These are phyloP conservation scores for Miltochrista miniata DNA, from an alignment of 2,888 invertebrate species.

Conservation along the genomic window DNA sequence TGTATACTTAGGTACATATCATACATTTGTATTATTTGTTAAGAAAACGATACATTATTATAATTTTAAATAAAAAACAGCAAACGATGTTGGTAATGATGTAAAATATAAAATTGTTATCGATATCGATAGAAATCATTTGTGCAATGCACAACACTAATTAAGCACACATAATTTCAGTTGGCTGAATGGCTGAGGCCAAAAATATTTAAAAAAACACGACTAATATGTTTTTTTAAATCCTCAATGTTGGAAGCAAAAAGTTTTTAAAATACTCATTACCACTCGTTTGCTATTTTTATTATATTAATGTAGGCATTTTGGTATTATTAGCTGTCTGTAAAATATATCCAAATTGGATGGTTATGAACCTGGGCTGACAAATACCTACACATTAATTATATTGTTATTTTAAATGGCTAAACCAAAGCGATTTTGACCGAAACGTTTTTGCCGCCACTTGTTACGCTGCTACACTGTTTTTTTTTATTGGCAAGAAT, in stretches of 20 bases:
- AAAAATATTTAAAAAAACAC: too few relatives aligned
- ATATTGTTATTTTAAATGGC: slow-evolving; percentile 57
- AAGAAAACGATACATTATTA: slow-evolving; percentile 54
- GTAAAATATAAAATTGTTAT: slow-evolving; percentile 1
- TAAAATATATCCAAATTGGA: slow-evolving; percentile 52
- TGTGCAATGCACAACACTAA: background rate
- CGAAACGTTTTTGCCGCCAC: slow-evolving; percentile 69
- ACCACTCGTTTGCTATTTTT: slow-evolving; percentile 29
- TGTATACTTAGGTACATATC: slow-evolving; percentile 83
- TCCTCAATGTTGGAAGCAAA: background rate
- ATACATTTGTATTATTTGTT: slow-evolving; percentile 72
- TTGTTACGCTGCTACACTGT: slow-evolving; percentile 67
- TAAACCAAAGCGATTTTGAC: slow-evolving; percentile 74
- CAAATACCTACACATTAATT: slow-evolving; percentile 49
- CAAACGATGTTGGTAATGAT: slow-evolving; percentile 21
- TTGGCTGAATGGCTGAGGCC: too few relatives aligned
- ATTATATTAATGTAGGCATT: slow-evolving; percentile 32
- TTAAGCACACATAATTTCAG: background rate
- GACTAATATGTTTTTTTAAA: background rate
- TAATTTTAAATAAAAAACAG: slow-evolving; percentile 37
- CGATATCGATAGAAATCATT: slow-evolving; percentile 13
- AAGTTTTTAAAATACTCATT: background rate
- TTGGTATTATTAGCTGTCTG: slow-evolving; percentile 42
- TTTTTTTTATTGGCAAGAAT: slow-evolving; percentile 37
- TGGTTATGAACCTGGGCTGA: slow-evolving; percentile 71